A percentile compares a stretch with the other conserved stretches of the same genome.
Evolutionary conservation across 2,797 vertebrate species (phyloP).

Genomic region (Hyperoplus immaculatus): DNA sequence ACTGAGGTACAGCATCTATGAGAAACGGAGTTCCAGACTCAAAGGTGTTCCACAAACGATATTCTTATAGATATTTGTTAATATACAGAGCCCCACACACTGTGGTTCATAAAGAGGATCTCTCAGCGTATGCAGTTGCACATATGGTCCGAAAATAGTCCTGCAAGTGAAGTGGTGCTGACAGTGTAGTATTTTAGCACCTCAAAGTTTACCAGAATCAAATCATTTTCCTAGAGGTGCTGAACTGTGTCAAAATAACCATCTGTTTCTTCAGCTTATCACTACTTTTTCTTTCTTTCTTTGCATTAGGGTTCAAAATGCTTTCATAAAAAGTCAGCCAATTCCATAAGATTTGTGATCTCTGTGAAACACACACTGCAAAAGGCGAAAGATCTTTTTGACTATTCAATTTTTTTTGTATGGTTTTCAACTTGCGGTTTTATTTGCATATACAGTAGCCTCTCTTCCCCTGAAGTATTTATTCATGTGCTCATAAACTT

Average conservation of each 20-base stretch:
- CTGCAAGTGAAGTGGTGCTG: conserved; percentile 21
- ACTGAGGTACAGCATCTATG: background rate
- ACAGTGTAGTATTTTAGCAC: fast-evolving
- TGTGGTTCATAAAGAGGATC: conserved; percentile 15
- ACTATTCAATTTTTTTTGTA: background rate
- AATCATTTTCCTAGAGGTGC: background rate
- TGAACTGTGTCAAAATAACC: background rate
- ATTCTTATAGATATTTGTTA: background rate
- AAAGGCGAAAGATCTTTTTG: background rate
- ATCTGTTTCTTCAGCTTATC: background rate
- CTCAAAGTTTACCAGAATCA: background rate
- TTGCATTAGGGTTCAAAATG: background rate
- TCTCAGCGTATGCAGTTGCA: background rate
- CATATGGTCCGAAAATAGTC: background rate
- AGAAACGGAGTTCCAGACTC: background rate
- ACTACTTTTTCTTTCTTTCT: background rate
- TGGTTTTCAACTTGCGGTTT: too few relatives aligned
- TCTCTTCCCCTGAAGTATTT: background rate
- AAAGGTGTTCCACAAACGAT: background rate
- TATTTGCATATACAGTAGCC: background rate
- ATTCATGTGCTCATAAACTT: background rate
- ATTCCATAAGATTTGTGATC: too few relatives aligned
- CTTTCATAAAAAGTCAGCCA: background rate
- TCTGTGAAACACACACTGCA: background rate
- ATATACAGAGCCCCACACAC: background rate